A percentile compares a stretch with the other conserved stretches of the same genome.
These are phyloP conservation scores for Cerceris rybyensis DNA, from an alignment of 2,888 invertebrate species.

Conservation along the genomic window DNA sequence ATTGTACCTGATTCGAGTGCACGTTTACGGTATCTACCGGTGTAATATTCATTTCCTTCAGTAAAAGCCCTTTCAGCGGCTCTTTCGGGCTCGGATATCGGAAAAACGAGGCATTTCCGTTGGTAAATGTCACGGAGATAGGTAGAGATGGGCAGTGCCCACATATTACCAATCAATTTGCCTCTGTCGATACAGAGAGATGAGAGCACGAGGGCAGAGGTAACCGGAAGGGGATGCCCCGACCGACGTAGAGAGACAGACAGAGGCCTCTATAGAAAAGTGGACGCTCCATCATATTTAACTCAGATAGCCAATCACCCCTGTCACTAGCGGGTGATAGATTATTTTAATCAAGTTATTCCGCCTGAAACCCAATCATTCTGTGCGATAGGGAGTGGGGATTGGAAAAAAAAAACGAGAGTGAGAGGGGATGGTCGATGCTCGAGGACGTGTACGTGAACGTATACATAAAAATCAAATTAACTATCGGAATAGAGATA, in stretches of 20 bases:
- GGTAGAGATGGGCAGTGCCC: conserved; percentile 64
- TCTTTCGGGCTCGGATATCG: conserved; percentile 66
- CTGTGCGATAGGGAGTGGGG: conserved; percentile 22
- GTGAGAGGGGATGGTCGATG: not conserved
- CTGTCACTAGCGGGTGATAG: conserved; percentile 73
- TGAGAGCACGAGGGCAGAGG: conserved; percentile 24
- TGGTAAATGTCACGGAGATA: conserved; percentile 68
- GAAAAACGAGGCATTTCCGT: conserved; percentile 68
- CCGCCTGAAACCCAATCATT: conserved; percentile 62
- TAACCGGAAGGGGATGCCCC: conserved; percentile 21
- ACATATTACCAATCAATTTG: conserved; percentile 72
- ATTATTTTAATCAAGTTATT: conserved; percentile 77
- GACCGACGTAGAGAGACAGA: conserved; percentile 8
- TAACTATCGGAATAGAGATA: conserved; percentile 34
- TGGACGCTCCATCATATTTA: conserved; percentile 73
- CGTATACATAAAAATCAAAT: conserved; percentile 63
- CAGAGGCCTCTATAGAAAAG: conserved; percentile 42
- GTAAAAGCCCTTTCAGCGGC: conserved; percentile 67
- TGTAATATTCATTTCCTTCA: conserved; percentile 68
- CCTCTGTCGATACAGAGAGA: conserved; percentile 68
- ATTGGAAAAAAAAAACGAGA: too few relatives aligned
- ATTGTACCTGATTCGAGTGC: conserved; percentile 48
- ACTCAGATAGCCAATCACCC: conserved; percentile 72
- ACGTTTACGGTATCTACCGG: conserved; percentile 52
- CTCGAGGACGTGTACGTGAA: conserved; percentile 25